Evolutionary conservation across 1,140 invertebrate genomes (phyloP), one percentile per base, ranked within the genome.

Genomic region (Pseudomyrmex cubaensis): DNA sequence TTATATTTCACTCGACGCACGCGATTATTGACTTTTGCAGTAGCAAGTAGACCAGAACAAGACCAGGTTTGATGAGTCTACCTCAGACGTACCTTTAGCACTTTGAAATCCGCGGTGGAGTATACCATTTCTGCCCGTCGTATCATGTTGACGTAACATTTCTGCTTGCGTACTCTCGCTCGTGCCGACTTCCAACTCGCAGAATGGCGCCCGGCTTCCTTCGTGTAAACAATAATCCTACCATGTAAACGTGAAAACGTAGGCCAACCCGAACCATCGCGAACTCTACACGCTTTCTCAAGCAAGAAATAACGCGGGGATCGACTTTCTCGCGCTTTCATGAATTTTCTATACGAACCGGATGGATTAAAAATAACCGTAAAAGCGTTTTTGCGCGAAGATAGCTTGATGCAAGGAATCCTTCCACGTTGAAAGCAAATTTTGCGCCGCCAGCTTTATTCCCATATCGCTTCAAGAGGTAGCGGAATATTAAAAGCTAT

Each of bases 181-280:
- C 67, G 56, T 48, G 48, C 56, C 61, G 48, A 50, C 57, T 78
- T 73, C 62, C 13, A 57, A 67, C 62, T 82, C 54, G 44, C 25
- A 66, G 74, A 64, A 72, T 52, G 62, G 50, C 17, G 62, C 57
- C 48, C 50, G 86, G 64, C 63, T 87, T 85, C 85, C 77, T 85
- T 83, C 85, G 75, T 82, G 90, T 90, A 90, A 92, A 92, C 90
- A 92, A 90, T 90, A 90, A 90, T 92, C 72, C 84, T 86, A 73
- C 75, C 82, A 76, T 88, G 90, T 87, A 91, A 91, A 91, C 89
- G 87, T 86, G 86, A 88, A 83, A 76, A 83, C 63, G 69, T 50
- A 59, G 20, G 48, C 85, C 20, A 35, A 54, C 17, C 5, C 64
- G 57, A 20, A 50, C 54, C 57, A 69, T 77, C 77, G 46, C 80